Evolutionary conservation across 2,888 invertebrate genomes (phyloP).

Genomic region (Pristionchus mayeri): DNA sequence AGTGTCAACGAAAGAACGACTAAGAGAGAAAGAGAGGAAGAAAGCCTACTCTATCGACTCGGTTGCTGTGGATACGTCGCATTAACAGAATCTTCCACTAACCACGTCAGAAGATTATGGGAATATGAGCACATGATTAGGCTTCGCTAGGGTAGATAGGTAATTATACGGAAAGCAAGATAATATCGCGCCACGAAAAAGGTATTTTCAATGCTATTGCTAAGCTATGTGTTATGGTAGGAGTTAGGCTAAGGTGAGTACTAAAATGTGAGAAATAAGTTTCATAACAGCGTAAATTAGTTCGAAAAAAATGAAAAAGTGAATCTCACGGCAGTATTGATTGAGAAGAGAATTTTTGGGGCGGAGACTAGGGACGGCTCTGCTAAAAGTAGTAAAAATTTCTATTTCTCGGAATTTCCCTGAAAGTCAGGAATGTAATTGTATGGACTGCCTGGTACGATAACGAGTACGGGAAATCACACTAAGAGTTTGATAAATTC

Average conservation of each 20-base stretch:
- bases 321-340: constrained; percentile 46
- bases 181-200: neutral
- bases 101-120: constrained; percentile 24
- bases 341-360: constrained; percentile 8
- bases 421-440: too few relatives aligned
- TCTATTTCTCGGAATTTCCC: too few relatives aligned
- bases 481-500: too few relatives aligned
- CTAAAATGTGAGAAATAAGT: constrained; percentile 1
- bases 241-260: neutral
- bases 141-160: constrained; percentile 29
- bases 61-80: constrained; percentile 8
- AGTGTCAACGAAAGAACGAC: constrained; percentile 32
- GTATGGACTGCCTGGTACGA: too few relatives aligned
- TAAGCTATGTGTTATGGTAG: neutral
- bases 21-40: neutral
- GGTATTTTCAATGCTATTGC: neutral
- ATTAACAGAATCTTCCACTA: neutral
- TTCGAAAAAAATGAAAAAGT: constrained; percentile 35
- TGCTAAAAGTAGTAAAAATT: too few relatives aligned
- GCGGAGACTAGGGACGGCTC: constrained; percentile 1
- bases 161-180: constrained; percentile 16
- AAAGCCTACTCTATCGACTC: constrained; percentile 7
- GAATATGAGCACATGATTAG: constrained; percentile 14
- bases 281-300: constrained; percentile 18
- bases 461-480: too few relatives aligned